phyloP scores from a whole-genome alignment of 2,797 vertebrate genomes.

The Hephaestus fuliginosus region DNA sequence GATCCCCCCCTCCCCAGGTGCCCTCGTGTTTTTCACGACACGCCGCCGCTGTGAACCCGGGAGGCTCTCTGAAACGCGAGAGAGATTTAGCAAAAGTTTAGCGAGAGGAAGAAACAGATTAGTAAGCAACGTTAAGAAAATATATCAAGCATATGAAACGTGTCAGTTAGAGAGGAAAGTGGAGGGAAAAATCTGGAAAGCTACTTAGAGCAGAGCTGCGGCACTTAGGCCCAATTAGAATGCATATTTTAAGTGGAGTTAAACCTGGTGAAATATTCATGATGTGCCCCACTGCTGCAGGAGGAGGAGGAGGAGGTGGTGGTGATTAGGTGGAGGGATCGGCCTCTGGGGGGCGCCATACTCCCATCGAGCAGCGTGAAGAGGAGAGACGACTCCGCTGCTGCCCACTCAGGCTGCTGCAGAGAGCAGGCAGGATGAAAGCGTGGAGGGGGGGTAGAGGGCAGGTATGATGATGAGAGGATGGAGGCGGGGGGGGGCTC shows the following conservation, averaged over 20 bases:
- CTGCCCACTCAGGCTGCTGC: slow-evolving; percentile 35
- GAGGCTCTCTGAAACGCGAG: slow-evolving; percentile 16
- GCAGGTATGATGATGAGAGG: slow-evolving; percentile 31
- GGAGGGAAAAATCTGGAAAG: slow-evolving; percentile 60
- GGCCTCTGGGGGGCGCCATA: slow-evolving; percentile 78
- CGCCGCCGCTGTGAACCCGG: slow-evolving; percentile 27
- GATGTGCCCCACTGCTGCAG: slow-evolving; percentile 63
- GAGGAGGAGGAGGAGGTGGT: slow-evolving; percentile 21
- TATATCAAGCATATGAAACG: slow-evolving; percentile 64
- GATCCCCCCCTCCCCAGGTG: background rate
- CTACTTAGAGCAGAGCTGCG: slow-evolving; percentile 72
- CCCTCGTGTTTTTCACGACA: background rate
- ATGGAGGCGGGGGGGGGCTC: background rate
- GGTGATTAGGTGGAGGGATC: slow-evolving; percentile 6
- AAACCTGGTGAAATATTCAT: slow-evolving; percentile 83
- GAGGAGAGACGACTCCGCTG: background rate
- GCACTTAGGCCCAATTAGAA: slow-evolving; percentile 84
- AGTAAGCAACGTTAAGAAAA: slow-evolving; percentile 63
- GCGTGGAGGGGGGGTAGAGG: slow-evolving; percentile 17
- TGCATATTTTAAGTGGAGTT: slow-evolving; percentile 84
- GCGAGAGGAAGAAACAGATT: slow-evolving; percentile 36
- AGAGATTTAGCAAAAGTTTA: slow-evolving; percentile 49
- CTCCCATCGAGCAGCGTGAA: slow-evolving; percentile 44
- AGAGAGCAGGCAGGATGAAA: slow-evolving; percentile 10
- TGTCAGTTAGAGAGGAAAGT: slow-evolving; percentile 69